Evolutionary conservation across 2,113 vertebrate species (phyloP).

Genomic region (Prinia subflava): DNA sequence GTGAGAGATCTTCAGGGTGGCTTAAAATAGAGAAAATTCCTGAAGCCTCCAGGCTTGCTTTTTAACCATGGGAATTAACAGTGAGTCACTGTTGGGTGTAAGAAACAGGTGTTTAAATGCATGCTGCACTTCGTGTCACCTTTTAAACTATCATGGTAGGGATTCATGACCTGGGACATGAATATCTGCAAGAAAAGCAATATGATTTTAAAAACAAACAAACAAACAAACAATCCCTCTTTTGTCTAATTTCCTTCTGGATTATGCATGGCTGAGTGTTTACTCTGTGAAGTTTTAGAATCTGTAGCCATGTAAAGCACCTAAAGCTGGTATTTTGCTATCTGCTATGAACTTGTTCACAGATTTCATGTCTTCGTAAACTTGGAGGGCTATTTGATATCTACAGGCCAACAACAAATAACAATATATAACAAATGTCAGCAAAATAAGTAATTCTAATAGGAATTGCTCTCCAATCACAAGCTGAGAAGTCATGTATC

Average conservation of each 20-base stretch:
- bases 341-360: background rate
- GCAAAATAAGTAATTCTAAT: background rate
- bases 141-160: background rate
- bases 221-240: background rate
- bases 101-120: background rate
- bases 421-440: background rate
- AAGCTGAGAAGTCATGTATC: background rate
- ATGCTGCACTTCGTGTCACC: background rate
- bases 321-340: background rate
- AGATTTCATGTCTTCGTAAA: background rate
- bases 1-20: background rate
- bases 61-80: background rate
- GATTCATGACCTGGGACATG: background rate
- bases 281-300: background rate
- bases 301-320: background rate
- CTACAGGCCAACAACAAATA: background rate
- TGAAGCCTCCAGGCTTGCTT: background rate
- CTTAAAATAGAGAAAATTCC: background rate
- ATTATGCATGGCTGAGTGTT: background rate
- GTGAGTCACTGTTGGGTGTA: background rate
- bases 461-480: background rate
- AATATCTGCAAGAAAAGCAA: background rate
- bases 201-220: background rate
- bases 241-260: background rate
- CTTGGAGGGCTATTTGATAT: background rate